Percentiles rank a stretch among this genome's conserved stretches.
Evolutionary conservation across 2,888 invertebrate genomes (phyloP).

Genomic region (Rhagonycha fulva): DNA sequence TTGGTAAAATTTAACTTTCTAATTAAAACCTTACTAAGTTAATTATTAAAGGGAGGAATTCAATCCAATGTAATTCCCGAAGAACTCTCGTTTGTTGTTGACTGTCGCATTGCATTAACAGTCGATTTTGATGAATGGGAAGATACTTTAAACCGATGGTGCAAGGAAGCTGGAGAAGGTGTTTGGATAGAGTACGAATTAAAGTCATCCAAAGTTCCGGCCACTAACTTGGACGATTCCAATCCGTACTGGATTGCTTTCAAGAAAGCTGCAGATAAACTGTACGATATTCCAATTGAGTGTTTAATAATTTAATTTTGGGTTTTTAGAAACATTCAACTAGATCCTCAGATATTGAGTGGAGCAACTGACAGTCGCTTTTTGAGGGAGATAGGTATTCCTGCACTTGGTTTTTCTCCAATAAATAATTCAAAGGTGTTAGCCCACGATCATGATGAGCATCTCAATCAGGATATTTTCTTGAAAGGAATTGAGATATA

Average conservation of each 20-base stretch:
- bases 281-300: constrained; percentile 50
- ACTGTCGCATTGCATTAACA: not conserved
- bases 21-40: not conserved
- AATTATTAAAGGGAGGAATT: not conserved
- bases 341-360: constrained; percentile 78
- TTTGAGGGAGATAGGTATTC: constrained; percentile 76
- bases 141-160: not conserved
- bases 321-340: constrained; percentile 53
- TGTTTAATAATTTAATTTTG: no score
- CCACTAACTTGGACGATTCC: not conserved
- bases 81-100: not conserved
- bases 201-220: not conserved
- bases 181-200: not conserved
- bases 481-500: constrained; percentile 83
- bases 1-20: constrained; percentile 55
- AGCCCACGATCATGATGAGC: constrained; percentile 92
- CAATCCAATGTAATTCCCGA: not conserved
- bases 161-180: not conserved
- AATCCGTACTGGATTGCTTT: not conserved
- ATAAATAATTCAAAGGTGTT: constrained; percentile 83
- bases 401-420: constrained; percentile 90
- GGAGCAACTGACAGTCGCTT: constrained; percentile 91
- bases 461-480: constrained; percentile 75
- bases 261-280: constrained; percentile 48
- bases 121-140: not conserved